A percentile compares a stretch with the other conserved stretches of the same genome.
Evolutionary conservation across 2,113 vertebrate genomes (phyloP).

Genomic region (Syrmaticus mikado): DNA sequence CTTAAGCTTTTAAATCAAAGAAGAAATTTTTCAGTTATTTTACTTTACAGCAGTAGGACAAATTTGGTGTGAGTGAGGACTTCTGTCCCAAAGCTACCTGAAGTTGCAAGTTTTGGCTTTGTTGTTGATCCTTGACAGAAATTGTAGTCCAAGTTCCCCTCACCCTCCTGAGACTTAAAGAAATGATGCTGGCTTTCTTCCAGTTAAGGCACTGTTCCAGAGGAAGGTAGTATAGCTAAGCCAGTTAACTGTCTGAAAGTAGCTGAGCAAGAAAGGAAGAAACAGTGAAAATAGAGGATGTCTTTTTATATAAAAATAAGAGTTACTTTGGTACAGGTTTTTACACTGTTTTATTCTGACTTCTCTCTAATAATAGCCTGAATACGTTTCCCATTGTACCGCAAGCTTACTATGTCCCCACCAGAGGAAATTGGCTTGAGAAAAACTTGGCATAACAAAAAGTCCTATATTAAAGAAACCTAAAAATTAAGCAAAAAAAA

Average conservation of each 20-base stretch:
- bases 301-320: not conserved
- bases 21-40: not conserved
- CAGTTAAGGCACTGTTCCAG: not conserved
- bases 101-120: not conserved
- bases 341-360: not conserved
- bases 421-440: not conserved
- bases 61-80: not conserved
- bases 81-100: not conserved
- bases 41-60: not conserved
- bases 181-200: not conserved
- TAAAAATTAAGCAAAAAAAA: not conserved
- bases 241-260: not conserved
- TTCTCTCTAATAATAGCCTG: not conserved
- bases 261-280: not conserved
- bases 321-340: not conserved
- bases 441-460: not conserved
- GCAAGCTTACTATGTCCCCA: not conserved
- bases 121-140: slow-evolving; percentile 5
- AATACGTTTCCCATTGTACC: not conserved
- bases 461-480: not conserved
- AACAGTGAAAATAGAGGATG: not conserved
- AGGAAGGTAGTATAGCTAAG: not conserved
- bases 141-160: not conserved
- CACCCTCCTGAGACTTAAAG: not conserved
- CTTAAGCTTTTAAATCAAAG: not conserved